Base-by-base conservation (phyloP, 2,113 vertebrate species). In the Ageneiosus marmoratus region DNA sequence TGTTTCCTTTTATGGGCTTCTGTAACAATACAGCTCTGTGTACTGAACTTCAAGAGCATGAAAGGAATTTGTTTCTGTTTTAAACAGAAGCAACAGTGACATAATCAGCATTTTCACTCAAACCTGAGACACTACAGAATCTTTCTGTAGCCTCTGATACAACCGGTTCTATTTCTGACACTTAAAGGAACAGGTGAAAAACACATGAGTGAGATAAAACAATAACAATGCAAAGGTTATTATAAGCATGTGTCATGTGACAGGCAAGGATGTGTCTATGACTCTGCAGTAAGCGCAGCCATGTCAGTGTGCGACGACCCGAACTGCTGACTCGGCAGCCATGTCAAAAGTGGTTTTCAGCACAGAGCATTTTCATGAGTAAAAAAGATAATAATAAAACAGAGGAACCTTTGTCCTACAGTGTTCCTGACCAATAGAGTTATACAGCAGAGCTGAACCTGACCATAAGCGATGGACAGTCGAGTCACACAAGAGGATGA, bases 11-110 rank as follows among this genome's bases (percentile, higher is more conserved):
- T 51, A 91, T 85, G 84, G 83, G 83, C 78, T 83, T 65, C 80
- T 86, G 70, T 80, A 91, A 92, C 91, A 93, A 92, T 92, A 88
- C 60, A 82, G 81, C 56, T 83, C 91, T 89, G 89, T 89, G 91
- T 87, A 89, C 53, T 84, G 83, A 0, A 34, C 84, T 48, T 63
- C n/a, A 20, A 75, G 44, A 6, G 20, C 34, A 80, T 12, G 46
- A 70, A 5, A 41, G 77, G 53, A 58, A 32, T 76, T 34, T 53
- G n/a, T 13, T 77, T 81, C 44, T 41, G 18, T 77, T 74, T 74
- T 50, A 9, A 50, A 82, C 13, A 44, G 27, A 73, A 74, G n/a
- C 16, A 13, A 73, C 15, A 4, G 32, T 51, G 53, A 73, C 58
- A 10, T 9, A 60, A 11, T 29, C 80, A 32, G 4, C 41, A 13